These are phyloP conservation scores for Cyprinodon variegatus DNA, from an alignment of 2,113 vertebrate species.

Conservation along the genomic window DNA sequence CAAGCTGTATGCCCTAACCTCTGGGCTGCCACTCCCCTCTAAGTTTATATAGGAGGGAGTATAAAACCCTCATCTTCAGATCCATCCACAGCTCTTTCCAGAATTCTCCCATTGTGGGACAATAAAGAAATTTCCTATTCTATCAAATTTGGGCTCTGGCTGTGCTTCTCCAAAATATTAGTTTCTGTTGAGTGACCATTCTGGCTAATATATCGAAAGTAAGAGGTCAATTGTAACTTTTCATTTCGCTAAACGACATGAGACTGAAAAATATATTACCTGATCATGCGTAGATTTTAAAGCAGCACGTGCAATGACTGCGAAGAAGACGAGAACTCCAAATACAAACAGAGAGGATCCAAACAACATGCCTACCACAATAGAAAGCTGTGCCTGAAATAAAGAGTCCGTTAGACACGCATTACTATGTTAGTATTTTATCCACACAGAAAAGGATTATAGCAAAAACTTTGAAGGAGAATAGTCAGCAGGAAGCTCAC, in stretches of 20 bases:
- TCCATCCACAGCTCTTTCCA: too few species aligned
- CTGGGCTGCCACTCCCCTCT: too few species aligned
- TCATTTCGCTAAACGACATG: neutral
- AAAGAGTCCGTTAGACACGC: neutral
- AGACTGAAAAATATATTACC: slow-evolving; percentile 35
- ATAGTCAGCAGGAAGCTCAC: slow-evolving; percentile 34
- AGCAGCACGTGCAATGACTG: slow-evolving; percentile 38
- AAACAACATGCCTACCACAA: slow-evolving; percentile 40
- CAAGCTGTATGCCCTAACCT: too few species aligned
- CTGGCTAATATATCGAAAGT: neutral
- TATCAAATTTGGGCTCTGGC: neutral
- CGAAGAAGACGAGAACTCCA: slow-evolving; percentile 66
- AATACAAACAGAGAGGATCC: slow-evolving; percentile 40
- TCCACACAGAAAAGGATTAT: neutral
- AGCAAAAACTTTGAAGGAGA: neutral
- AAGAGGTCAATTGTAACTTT: neutral
- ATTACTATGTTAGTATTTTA: neutral
- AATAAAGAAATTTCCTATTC: neutral
- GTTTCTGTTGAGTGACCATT: neutral
- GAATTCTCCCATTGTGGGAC: too few species aligned
- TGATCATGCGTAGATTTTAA: slow-evolving; percentile 65
- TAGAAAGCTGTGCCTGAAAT: accelerated
- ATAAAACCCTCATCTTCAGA: too few species aligned
- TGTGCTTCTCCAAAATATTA: neutral
- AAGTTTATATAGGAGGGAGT: too few species aligned